Base-by-base conservation (phyloP, 2,113 vertebrate genomes). In the Cyanoderma ruficeps region DNA sequence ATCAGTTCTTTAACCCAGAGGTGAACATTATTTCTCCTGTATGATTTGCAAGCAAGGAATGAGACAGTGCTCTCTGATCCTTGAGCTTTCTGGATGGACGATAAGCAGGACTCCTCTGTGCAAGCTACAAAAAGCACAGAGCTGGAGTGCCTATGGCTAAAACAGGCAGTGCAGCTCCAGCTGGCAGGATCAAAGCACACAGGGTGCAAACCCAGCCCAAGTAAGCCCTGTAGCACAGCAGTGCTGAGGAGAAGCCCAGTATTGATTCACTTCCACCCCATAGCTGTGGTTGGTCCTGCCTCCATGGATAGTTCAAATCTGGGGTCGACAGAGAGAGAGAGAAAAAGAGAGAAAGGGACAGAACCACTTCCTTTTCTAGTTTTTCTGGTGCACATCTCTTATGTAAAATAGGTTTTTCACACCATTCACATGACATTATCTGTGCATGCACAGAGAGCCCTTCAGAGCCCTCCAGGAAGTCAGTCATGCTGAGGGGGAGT, bases 401-500 rank as follows among this genome's bases (percentile, higher is more conserved):
- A 31, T 8, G 25, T 35, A 61, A 55, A 89, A 23, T 9, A 31
- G 17, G 8, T 27, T 68, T 53, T n/a, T 24, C 8, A 7, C 11
- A 50, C 24, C 13, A 46, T 47, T 53, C 2, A 0, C 1, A 1
- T 82, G 25, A 28, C 25, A 30, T 30, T 52, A 15, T 33, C 37
- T 33, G 47, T 55, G 30, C 49, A 64, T 25, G 20, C n/a, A 68
- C 46, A 75, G 46, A 21, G 3, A 24, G 31, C n/a, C 5, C 17
- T 53, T 68, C 9, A 68, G 61, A 75, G 47, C 30, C 12, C 63
- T 35, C 21, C 28, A 61, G 28, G 44, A 60, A 35, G 5, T 9
- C 33, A 68, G 23, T 0, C 0, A 1, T 23, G n/a, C 4, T 50
- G 31, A 52, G 67, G 27, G 4, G 14, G 18, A 53, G 24, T 39